phyloP scores from a whole-genome alignment of 2,888 invertebrate genomes.

The Agrotis puta region DNA sequence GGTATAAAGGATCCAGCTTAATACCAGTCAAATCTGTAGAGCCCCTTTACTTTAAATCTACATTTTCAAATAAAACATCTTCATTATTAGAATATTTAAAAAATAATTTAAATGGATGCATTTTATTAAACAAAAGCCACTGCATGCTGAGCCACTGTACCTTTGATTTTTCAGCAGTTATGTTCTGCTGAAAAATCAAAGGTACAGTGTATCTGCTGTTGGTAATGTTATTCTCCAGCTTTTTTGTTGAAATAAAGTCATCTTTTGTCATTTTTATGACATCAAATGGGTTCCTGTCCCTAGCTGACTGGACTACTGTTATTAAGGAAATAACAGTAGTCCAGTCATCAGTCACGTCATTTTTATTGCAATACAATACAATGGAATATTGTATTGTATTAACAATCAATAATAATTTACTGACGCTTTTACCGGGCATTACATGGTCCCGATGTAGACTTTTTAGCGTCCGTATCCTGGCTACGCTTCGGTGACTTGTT shows the following conservation, averaged over 20 bases:
- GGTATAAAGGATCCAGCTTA: slow-evolving; percentile 57
- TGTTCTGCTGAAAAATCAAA: no score
- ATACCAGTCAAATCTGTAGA: slow-evolving; percentile 35
- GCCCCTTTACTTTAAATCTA: slow-evolving; percentile 51
- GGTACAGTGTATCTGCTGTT: no score
- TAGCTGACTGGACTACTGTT: no score
- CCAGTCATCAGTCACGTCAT: slow-evolving; percentile 58
- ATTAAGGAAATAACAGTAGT: slow-evolving; percentile 50
- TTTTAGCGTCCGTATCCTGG: no score
- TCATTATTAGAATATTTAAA: slow-evolving; percentile 48
- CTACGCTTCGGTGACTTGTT: no score
- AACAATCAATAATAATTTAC: no score
- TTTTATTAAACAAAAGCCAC: slow-evolving; percentile 38
- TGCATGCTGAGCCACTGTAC: slow-evolving; percentile 42
- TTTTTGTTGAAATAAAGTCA: slow-evolving; percentile 52
- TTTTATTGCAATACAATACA: no score
- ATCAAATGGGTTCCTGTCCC: slow-evolving; percentile 50
- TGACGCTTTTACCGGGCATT: no score
- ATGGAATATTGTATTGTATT: no score
- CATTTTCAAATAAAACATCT: slow-evolving; percentile 47
- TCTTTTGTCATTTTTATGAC: slow-evolving; percentile 56
- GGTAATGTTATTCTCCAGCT: slow-evolving; percentile 57
- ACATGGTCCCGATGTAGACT: no score
- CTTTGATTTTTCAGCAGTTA: slow-evolving; percentile 51
- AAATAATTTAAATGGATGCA: slow-evolving; percentile 40